These are phyloP conservation scores for Tachycineta bicolor DNA, from an alignment of 2,113 vertebrate species.

Conservation along the genomic window DNA sequence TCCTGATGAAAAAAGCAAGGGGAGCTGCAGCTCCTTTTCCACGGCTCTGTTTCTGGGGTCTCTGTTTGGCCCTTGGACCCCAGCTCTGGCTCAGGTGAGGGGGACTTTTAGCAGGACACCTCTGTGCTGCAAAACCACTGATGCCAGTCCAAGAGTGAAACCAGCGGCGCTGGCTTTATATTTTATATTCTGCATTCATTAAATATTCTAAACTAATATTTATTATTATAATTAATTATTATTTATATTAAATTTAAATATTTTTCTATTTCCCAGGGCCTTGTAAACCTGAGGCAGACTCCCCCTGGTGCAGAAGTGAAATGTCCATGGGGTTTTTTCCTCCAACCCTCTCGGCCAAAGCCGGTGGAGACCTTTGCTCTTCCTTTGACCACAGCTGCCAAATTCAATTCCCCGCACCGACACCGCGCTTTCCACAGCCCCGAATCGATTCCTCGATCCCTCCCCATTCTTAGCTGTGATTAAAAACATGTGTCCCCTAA, in stretches of 20 bases:
- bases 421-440: slow-evolving; percentile 61
- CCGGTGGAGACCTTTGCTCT: neutral
- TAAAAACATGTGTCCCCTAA: slow-evolving; percentile 88
- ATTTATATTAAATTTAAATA: neutral
- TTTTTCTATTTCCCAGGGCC: neutral
- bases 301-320: neutral
- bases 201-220: neutral
- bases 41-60: neutral
- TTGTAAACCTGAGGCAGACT: neutral
- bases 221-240: neutral
- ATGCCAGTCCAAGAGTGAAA: neutral
- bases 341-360: neutral
- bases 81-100: neutral
- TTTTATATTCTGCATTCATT: neutral
- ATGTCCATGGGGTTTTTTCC: neutral
- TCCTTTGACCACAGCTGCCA: slow-evolving; percentile 62
- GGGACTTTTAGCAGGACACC: rapidly evolving
- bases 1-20: neutral
- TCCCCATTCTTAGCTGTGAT: slow-evolving; percentile 78
- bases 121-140: rapidly evolving
- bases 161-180: rapidly evolving
- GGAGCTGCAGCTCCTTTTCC: neutral
- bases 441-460: slow-evolving; percentile 79
- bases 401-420: slow-evolving; percentile 69
- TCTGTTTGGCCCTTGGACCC: neutral